Percentiles rank a stretch among this genome's conserved stretches.
phyloP scores from a whole-genome alignment of 2,113 vertebrate genomes.

The Sapayoa aenigma region DNA sequence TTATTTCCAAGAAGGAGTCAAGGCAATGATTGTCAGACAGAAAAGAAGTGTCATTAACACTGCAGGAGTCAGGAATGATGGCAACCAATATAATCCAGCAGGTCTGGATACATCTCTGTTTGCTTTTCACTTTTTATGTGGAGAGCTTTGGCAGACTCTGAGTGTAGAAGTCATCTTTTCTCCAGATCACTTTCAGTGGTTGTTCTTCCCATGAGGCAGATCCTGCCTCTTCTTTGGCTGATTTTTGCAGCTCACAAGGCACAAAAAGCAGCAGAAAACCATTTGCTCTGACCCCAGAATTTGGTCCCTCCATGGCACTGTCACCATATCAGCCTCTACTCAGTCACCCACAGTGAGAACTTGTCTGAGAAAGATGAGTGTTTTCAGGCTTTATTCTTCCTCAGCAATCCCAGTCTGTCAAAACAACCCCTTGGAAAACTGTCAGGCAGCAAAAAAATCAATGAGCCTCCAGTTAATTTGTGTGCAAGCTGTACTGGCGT shows the following conservation, averaged over 20 bases:
- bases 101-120: background rate
- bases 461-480: background rate
- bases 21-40: slow-evolving; percentile 26
- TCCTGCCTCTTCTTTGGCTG: background rate
- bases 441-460: background rate
- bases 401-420: background rate
- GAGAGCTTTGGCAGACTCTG: background rate
- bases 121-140: background rate
- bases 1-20: slow-evolving; percentile 36
- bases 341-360: background rate
- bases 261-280: background rate
- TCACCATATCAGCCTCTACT: background rate
- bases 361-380: background rate
- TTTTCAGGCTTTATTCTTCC: background rate
- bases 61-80: background rate
- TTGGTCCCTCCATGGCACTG: background rate
- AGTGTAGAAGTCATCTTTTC: background rate
- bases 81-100: background rate
- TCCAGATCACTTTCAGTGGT: background rate
- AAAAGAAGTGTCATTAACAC: background rate
- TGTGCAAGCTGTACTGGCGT: background rate
- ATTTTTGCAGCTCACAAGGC: background rate
- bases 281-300: background rate
- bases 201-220: background rate
- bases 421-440: background rate